Percentiles rank a stretch among this genome's conserved stretches.
Evolutionary conservation across 2,888 invertebrate species (phyloP).

Genomic region (Drosophila paranaensis): DNA sequence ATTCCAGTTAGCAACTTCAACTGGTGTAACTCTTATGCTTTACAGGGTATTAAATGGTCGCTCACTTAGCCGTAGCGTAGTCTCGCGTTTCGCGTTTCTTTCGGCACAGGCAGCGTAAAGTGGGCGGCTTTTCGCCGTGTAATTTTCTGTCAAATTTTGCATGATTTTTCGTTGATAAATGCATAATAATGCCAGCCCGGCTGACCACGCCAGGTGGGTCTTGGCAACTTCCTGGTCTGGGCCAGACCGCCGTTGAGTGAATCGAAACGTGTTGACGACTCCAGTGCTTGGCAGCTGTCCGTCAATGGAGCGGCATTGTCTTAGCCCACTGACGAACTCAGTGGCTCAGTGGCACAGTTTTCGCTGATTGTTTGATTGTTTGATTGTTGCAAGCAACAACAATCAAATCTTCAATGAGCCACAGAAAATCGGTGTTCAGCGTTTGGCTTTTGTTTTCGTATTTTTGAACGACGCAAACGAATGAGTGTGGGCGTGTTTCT

Average conservation of each 20-base stretch:
- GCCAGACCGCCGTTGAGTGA: conserved; percentile 16
- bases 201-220: conserved; percentile 26
- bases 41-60: conserved; percentile 15
- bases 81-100: conserved; percentile 13
- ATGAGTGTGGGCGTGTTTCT: conserved; percentile 35
- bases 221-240: conserved; percentile 42
- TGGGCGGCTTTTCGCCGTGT: conserved; percentile 61
- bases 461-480: conserved; percentile 2
- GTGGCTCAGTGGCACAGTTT: conserved; percentile 19
- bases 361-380: conserved; percentile 35
- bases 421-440: background rate
- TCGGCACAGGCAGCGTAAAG: conserved; percentile 41
- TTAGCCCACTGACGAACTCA: conserved; percentile 21
- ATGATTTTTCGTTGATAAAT: conserved; percentile 70
- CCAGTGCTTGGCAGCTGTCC: conserved; percentile 26
- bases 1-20: background rate
- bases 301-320: conserved; percentile 36
- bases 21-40: background rate
- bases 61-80: background rate
- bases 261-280: conserved; percentile 12
- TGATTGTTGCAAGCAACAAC: conserved; percentile 30
- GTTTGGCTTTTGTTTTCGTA: background rate
- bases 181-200: conserved; percentile 42
- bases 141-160: conserved; percentile 66
- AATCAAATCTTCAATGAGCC: conserved; percentile 15